Percentiles rank a stretch among this genome's conserved stretches.
phyloP scores from a whole-genome alignment of 1,140 invertebrate genomes.

The Microvelia longipes region DNA sequence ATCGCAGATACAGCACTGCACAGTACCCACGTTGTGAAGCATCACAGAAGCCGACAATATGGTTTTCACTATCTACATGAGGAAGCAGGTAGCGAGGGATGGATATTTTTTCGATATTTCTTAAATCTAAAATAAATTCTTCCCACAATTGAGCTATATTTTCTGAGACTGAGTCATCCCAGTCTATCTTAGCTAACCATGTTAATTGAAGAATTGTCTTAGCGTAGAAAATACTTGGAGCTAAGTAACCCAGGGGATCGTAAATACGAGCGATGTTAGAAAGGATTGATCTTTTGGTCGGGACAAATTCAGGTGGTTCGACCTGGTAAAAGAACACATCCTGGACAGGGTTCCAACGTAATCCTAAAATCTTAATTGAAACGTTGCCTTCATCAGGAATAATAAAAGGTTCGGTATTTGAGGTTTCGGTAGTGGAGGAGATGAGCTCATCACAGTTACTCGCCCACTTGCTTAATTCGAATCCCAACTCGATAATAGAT shows the following conservation, averaged over 20 bases:
- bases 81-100: not conserved
- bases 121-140: not conserved
- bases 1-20: not conserved
- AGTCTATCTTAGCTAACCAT: not conserved
- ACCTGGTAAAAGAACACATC: not conserved
- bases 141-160: not conserved
- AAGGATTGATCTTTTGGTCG: conserved; percentile 13
- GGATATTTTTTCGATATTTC: not conserved
- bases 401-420: too few relatives aligned
- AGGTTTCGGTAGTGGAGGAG: too few relatives aligned
- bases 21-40: not conserved
- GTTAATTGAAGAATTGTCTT: not conserved
- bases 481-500: too few relatives aligned
- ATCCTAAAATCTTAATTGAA: not conserved
- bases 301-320: not conserved
- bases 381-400: too few relatives aligned
- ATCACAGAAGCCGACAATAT: not conserved
- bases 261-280: conserved; percentile 20
- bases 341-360: not conserved
- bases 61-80: not conserved
- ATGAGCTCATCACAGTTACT: too few relatives aligned
- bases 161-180: too few relatives aligned
- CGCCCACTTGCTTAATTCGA: too few relatives aligned
- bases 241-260: not conserved
- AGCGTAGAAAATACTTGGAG: not conserved